These are phyloP conservation scores for Pollachius pollachius DNA, from an alignment of 2,113 vertebrate species.

Conservation along the genomic window DNA sequence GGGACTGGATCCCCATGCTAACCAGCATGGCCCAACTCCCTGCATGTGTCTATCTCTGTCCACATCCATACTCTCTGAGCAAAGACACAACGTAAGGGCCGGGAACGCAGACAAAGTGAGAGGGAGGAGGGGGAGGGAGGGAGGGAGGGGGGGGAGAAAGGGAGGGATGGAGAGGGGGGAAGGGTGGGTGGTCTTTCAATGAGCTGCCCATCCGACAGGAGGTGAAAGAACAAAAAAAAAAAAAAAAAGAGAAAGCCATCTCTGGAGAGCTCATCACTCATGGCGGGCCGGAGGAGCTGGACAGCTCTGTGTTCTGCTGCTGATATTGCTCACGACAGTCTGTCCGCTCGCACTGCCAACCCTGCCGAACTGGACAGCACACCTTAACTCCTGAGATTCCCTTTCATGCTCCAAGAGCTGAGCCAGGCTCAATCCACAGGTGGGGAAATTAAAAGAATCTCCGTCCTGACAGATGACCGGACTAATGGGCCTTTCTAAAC, in stretches of 20 bases:
- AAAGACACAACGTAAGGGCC: constrained; percentile 54
- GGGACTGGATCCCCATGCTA: constrained; percentile 61
- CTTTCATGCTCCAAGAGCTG: constrained; percentile 45
- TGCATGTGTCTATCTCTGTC: constrained; percentile 71
- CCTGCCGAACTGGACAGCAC: constrained; percentile 46
- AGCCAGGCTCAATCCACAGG: constrained; percentile 41
- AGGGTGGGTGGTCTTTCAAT: constrained; percentile 51
- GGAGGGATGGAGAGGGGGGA: not conserved
- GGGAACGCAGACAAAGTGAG: constrained; percentile 39
- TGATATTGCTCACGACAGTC: constrained; percentile 75
- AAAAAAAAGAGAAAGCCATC: constrained; percentile 31
- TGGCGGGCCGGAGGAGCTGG: constrained; percentile 49
- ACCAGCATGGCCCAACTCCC: constrained; percentile 63
- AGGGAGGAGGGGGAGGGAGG: constrained; percentile 25
- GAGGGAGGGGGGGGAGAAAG: not conserved
- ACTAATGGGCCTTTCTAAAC: constrained; percentile 9
- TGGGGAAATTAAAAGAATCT: constrained; percentile 29
- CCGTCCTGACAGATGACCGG: not conserved
- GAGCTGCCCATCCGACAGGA: constrained; percentile 57
- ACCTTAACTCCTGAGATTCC: constrained; percentile 53
- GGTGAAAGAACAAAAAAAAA: constrained; percentile 21
- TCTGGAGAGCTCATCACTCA: constrained; percentile 73
- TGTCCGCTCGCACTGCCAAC: constrained; percentile 66
- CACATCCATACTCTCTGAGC: constrained; percentile 50
- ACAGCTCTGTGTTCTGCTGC: constrained; percentile 68